These are phyloP conservation scores for Pseudomyrmex flavicornis DNA, from an alignment of 1,140 invertebrate genomes.

Conservation along the genomic window DNA sequence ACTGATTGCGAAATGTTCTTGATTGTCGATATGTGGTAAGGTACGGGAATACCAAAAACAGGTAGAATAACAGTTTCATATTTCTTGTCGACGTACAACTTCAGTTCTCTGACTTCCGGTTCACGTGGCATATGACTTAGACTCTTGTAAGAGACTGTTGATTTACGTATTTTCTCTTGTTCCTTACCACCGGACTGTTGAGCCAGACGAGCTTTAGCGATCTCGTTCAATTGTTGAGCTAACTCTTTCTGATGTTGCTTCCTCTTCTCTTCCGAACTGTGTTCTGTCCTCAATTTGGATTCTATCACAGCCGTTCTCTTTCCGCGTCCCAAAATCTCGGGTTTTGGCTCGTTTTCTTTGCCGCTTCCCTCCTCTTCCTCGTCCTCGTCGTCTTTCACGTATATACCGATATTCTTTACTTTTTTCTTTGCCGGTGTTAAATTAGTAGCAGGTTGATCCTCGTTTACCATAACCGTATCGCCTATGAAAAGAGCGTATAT, in stretches of 20 bases:
- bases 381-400: slow-evolving; percentile 97
- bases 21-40: slow-evolving; percentile 99
- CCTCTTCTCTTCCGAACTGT: slow-evolving; percentile 98
- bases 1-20: slow-evolving; percentile 99
- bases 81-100: slow-evolving; percentile 98
- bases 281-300: slow-evolving; percentile 97
- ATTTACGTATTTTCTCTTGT: slow-evolving; percentile 96
- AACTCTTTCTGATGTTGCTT: slow-evolving; percentile 99
- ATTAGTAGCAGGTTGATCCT: slow-evolving; percentile 92
- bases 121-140: slow-evolving; percentile 96
- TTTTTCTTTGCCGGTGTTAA: slow-evolving; percentile 98
- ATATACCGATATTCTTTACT: slow-evolving; percentile 98
- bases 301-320: slow-evolving; percentile 97
- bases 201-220: slow-evolving; percentile 95
- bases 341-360: slow-evolving; percentile 88
- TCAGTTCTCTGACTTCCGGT: slow-evolving; percentile 96
- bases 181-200: slow-evolving; percentile 94
- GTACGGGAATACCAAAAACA: slow-evolving; percentile 97
- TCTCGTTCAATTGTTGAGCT: slow-evolving; percentile 95
- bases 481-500: slow-evolving; percentile 97
- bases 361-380: slow-evolving; percentile 92
- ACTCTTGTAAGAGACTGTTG: slow-evolving; percentile 97
- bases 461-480: slow-evolving; percentile 98
- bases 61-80: slow-evolving; percentile 99
- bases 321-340: slow-evolving; percentile 90